Base-by-base conservation (phyloP, 2,888 invertebrate genomes). In the Itoplectis maculator region DNA sequence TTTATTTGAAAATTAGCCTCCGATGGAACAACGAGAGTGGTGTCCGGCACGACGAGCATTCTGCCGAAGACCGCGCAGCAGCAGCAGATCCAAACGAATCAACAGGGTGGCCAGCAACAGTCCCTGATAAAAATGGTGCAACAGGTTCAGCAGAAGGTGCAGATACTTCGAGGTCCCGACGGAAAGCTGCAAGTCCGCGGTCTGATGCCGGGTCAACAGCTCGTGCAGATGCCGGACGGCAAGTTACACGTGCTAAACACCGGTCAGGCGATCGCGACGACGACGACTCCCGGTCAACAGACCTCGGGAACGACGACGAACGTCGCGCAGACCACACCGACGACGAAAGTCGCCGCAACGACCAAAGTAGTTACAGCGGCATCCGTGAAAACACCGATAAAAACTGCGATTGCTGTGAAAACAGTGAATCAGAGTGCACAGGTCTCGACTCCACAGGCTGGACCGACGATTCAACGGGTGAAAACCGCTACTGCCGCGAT, bases 111-210 rank as follows among this genome's bases (percentile, higher is more conserved):
- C 89, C 69, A 59, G 11, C 86, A 91, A 18, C 88, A 89, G 65
- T 83, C 79, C 0, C 49, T 83, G 15, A 83, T 80, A 15, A 80
- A 80, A 73, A 79, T 80, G 3, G 93, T 93, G 35, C 89, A 89
- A 65, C 91, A 90, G 35, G 89, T 93, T 29, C 94, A 94, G 13
- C 97, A 97, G 91, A 96, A 97, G 91, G 97, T 99, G 13, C 98
- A 98, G 94, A 97, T 99, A 86, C 96, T 98, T 89, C 96, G 97
- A 86, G 96, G 97, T 0, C 96, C 97, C 0, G 98, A 98, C 92
- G 98, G 98, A 29, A 98, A 98, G 93, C 94, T 98, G 15, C 97
- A 98, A 88, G 98, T 99, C 0, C 95, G 97, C 81, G 99, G 99
- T 0, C 94, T 99, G 8, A 95, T 97, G 92, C 97, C 98, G 61